These are phyloP conservation scores for Phaonia tiefii DNA, from an alignment of 2,888 invertebrate genomes.

Conservation along the genomic window DNA sequence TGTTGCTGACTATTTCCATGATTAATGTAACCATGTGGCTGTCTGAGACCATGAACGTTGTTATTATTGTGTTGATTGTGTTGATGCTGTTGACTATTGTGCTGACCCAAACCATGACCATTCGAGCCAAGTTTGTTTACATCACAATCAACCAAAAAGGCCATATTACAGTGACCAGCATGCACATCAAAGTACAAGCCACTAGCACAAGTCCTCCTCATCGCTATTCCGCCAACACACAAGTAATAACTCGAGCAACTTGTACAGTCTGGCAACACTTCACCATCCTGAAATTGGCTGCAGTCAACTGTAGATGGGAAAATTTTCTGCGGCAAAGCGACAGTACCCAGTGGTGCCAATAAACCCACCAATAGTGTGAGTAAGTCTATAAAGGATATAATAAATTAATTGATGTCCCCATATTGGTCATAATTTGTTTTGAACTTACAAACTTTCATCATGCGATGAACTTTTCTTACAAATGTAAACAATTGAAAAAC, in stretches of 20 bases:
- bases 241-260: slow-evolving; percentile 58
- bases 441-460: slow-evolving; percentile 65
- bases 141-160: slow-evolving; percentile 55
- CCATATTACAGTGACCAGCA: slow-evolving; percentile 49
- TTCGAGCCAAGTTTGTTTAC: slow-evolving; percentile 30
- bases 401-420: neutral
- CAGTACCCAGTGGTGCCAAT: slow-evolving; percentile 23
- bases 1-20: no score
- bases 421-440: neutral
- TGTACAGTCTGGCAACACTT: slow-evolving; percentile 41
- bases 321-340: slow-evolving; percentile 14
- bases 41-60: no score
- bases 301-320: slow-evolving; percentile 35
- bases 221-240: slow-evolving; percentile 44
- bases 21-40: no score
- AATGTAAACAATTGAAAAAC: neutral
- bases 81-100: no score
- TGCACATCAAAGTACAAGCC: slow-evolving; percentile 54
- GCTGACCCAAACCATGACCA: no score
- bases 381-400: slow-evolving; percentile 43
- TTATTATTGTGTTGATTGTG: no score
- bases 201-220: slow-evolving; percentile 44
- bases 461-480: slow-evolving; percentile 46
- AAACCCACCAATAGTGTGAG: slow-evolving; percentile 51
- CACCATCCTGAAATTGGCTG: slow-evolving; percentile 51